phyloP scores from a whole-genome alignment of 1,140 invertebrate genomes.

The Leptinotarsa undecemlineata region DNA sequence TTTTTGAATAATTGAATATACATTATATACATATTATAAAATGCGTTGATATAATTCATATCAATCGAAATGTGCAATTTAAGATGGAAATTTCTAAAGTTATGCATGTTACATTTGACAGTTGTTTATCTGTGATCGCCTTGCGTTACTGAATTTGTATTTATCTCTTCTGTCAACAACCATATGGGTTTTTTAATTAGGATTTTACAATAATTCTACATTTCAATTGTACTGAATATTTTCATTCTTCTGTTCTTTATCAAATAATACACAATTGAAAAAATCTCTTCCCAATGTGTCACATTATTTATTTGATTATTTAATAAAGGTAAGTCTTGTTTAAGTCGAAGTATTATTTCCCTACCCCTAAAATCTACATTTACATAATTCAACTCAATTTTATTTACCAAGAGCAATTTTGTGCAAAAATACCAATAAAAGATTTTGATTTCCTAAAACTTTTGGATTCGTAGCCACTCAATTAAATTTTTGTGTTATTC shows the following conservation, averaged over 20 bases:
- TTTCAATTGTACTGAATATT: conserved; percentile 49
- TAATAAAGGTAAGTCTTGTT: conserved; percentile 32
- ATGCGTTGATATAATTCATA: conserved; percentile 56
- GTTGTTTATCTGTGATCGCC: conserved; percentile 55
- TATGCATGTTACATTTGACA: conserved; percentile 54
- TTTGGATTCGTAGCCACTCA: too few species aligned
- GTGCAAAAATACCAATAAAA: too few species aligned
- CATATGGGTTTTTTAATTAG: conserved; percentile 37
- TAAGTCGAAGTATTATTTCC: not conserved
- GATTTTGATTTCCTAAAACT: too few species aligned
- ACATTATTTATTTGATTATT: conserved; percentile 27
- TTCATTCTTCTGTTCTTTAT: conserved; percentile 48
- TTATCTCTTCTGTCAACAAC: conserved; percentile 34
- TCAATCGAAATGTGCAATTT: conserved; percentile 54
- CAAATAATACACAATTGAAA: conserved; percentile 44
- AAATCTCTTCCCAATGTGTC: conserved; percentile 29
- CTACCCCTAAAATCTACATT: not conserved
- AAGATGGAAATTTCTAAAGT: conserved; percentile 47
- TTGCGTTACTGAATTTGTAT: conserved; percentile 46
- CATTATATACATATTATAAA: conserved; percentile 54
- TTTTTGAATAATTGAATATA: conserved; percentile 56
- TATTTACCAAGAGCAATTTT: too few species aligned
- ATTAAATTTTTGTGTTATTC: too few species aligned
- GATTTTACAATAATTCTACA: conserved; percentile 44
- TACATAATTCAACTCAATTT: not conserved